A percentile compares a stretch with the other conserved stretches of the same genome.
Conservation (phyloP, 2,113 vertebrate genomes). For the Seriola rivoliana region DNA sequence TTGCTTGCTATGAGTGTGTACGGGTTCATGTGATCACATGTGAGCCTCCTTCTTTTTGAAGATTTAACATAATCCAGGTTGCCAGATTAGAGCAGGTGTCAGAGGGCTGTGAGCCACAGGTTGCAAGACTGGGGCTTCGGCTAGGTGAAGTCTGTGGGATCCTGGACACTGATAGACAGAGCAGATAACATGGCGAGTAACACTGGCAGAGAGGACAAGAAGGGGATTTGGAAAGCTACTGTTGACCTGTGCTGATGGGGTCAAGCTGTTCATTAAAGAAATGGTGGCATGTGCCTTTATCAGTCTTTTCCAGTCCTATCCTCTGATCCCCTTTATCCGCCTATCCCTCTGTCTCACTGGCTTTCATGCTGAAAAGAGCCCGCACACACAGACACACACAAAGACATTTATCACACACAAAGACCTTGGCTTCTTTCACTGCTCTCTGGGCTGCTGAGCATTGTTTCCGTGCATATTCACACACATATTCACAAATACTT, state of each 20-base stretch:
- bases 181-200: constrained; percentile 68
- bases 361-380: constrained; percentile 74
- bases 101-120: constrained; percentile 64
- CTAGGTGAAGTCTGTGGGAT: constrained; percentile 75
- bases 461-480: constrained; percentile 60
- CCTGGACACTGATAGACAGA: constrained; percentile 77
- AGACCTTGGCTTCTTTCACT: constrained; percentile 60
- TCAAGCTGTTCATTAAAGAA: constrained; percentile 83
- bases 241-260: constrained; percentile 81
- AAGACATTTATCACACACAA: constrained; percentile 54
- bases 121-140: constrained; percentile 69
- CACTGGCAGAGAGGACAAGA: constrained; percentile 60
- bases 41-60: constrained; percentile 64
- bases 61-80: constrained; percentile 74
- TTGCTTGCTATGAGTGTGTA: constrained; percentile 27
- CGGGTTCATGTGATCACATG: constrained; percentile 52
- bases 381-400: constrained; percentile 60
- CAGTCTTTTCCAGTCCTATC: constrained; percentile 75
- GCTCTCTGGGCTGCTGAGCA: constrained; percentile 45
- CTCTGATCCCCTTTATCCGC: constrained; percentile 79
- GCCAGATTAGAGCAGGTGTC: constrained; percentile 79
- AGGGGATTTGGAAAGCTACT: constrained; percentile 75
- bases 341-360: constrained; percentile 63
- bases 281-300: constrained; percentile 77
- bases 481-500: constrained; percentile 41